phyloP scores from a whole-genome alignment of 2,888 invertebrate genomes.

The Raillietiella orientalis region DNA sequence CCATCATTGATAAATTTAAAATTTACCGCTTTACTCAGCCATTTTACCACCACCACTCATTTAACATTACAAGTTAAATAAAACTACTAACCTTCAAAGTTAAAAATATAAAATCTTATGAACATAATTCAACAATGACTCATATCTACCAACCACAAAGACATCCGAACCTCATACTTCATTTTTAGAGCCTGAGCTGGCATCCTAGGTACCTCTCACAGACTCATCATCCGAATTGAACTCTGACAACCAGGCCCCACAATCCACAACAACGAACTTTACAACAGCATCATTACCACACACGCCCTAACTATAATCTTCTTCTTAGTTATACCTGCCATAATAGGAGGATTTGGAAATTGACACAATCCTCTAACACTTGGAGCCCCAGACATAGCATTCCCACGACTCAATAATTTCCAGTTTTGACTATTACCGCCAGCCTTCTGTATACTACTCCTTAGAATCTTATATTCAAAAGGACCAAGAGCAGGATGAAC shows the following conservation, averaged over 20 bases:
- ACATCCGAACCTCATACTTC: conserved; percentile 1
- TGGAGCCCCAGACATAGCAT: conserved; percentile 44
- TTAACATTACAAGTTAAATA: too few relatives aligned
- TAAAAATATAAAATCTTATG: too few relatives aligned
- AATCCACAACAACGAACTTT: conserved; percentile 16
- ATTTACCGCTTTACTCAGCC: conserved; percentile 24
- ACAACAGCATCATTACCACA: conserved; percentile 32
- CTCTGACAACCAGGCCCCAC: conserved; percentile 27
- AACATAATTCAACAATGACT: conserved; percentile 7
- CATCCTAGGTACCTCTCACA: conserved; percentile 31
- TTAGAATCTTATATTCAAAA: conserved; percentile 26
- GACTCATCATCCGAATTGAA: conserved; percentile 34
- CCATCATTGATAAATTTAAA: conserved; percentile 12
- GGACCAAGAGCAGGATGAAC: conserved; percentile 48
- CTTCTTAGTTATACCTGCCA: conserved; percentile 16
- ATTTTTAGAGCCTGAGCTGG: conserved; percentile 20
- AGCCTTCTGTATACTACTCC: conserved; percentile 25
- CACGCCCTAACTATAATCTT: conserved; percentile 40
- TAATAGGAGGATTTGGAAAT: conserved; percentile 54
- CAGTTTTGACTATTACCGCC: conserved; percentile 46
- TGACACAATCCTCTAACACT: conserved; percentile 41
- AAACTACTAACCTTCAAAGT: too few relatives aligned
- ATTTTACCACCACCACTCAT: too few relatives aligned
- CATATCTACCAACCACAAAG: conserved; percentile 1
- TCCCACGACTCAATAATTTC: conserved; percentile 52